Evolutionary conservation across 2,113 vertebrate genomes (phyloP).

Genomic region (Heterotis niloticus): DNA sequence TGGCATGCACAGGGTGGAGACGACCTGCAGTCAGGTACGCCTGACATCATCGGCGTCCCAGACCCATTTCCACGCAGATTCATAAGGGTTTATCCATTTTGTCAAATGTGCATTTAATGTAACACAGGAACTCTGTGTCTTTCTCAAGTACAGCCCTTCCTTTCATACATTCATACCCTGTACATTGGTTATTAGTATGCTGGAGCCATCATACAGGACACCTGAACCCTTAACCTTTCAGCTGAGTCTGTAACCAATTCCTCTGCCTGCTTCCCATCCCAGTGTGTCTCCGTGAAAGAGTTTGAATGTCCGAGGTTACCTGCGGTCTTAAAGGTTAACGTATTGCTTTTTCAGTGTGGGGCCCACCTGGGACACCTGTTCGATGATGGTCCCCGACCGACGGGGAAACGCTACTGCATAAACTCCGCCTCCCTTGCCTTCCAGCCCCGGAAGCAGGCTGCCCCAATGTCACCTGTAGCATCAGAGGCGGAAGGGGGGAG

Average conservation of each 20-base stretch:
- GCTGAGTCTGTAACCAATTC: not conserved
- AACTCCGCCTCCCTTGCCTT: conserved; percentile 85
- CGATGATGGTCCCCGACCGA: conserved; percentile 89
- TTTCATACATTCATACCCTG: too few species aligned
- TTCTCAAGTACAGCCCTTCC: not conserved
- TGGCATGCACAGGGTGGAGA: conserved; percentile 90
- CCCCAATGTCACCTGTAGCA: conserved; percentile 16
- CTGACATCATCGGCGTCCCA: not conserved
- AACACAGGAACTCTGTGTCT: not conserved
- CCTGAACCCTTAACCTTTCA: too few species aligned
- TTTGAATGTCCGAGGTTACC: not conserved
- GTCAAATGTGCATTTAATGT: not conserved
- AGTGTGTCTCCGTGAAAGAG: not conserved
- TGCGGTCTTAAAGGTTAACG: not conserved
- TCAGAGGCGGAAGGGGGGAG: not conserved
- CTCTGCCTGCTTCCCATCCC: not conserved
- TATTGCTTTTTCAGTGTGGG: conserved; percentile 77
- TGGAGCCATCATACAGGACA: too few species aligned
- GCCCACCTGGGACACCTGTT: conserved; percentile 95
- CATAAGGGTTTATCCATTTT: not conserved
- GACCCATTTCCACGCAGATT: not conserved
- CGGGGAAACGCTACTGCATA: conserved; percentile 91
- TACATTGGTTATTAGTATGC: too few species aligned
- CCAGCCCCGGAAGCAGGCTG: conserved; percentile 28
- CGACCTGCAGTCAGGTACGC: conserved; percentile 86